Conservation (phyloP, 2,113 vertebrate species). For the Alexandromys fortis region DNA sequence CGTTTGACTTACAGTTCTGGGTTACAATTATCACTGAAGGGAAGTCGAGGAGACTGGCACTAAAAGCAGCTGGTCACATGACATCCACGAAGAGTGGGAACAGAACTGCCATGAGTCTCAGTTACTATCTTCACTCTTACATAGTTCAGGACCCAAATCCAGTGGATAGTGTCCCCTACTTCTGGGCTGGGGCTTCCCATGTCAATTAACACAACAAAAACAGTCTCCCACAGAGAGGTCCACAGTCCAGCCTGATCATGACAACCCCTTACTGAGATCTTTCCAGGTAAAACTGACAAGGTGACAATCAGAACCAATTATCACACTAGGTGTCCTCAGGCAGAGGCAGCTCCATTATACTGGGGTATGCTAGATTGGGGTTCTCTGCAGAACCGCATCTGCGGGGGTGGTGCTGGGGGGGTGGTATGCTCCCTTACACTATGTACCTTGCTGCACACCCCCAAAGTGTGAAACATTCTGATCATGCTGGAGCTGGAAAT, state of each 20-base stretch:
- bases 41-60: not conserved
- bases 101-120: not conserved
- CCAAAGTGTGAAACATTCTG: too few species aligned
- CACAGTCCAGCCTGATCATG: not conserved
- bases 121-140: not conserved
- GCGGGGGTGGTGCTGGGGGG: not conserved
- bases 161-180: not conserved
- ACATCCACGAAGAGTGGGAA: not conserved
- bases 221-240: not conserved
- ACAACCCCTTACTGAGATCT: not conserved
- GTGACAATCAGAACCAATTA: not conserved
- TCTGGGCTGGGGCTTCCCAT: not conserved
- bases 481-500: not conserved
- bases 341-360: not conserved
- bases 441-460: not conserved
- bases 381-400: not conserved
- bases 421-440: not conserved
- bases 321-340: not conserved
- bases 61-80: not conserved
- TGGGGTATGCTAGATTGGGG: not conserved
- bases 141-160: not conserved
- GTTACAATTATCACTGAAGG: not conserved
- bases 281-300: not conserved
- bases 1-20: not conserved
- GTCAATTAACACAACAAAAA: not conserved